Base-by-base conservation (phyloP, 1,140 invertebrate genomes). In the Amphibalanus amphitrite region DNA sequence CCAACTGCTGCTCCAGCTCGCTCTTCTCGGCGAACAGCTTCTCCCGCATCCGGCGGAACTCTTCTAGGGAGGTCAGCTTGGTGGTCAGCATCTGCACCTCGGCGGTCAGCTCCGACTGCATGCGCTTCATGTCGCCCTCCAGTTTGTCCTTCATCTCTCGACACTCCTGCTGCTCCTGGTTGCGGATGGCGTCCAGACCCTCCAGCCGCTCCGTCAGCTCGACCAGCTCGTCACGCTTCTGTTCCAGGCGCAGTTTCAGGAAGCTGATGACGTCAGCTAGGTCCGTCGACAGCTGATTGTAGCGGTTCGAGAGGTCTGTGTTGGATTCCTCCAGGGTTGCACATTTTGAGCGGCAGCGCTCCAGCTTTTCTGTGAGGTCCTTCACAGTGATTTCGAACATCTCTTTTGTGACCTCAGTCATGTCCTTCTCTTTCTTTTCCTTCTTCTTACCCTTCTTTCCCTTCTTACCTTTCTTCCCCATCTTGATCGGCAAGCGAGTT, bases 171-270 rank as follows among this genome's bases (percentile, higher is more conserved):
- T 67, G 65, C 65, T 67, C 65, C 10, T 28, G 65, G 23, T 26
- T 67, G 23, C 72, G 29, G 71, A 71, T 65, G 74, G 71, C 33
- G 71, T 75, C 64, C 71, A 73, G 28, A 68, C 72, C 26, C 71
- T 75, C 69, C 67, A 71, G 20, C 71, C 74, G 29, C 72, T 75
- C 69, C 70, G 71, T 59, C 72, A 75, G 30, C 69, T 75, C 26
- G 67, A 76, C 77, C 76, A 77, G 74, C 85, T 88, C 76, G 81
- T 91, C 89, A 88, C 87, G 76, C 92, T 89, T 79, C 87, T 88
- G 78, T 87, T 90, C 78, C 88, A 88, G 77, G 89, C 89, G 0
- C 91, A 92, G 77, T 81, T 89, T 67, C 65, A 67, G n/a, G n/a
- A 28, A 67, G 17, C 65, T 67, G 65, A 67, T 67, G 26, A 67